phyloP scores from a whole-genome alignment of 2,797 vertebrate genomes.

The Smutsia temminckii region DNA sequence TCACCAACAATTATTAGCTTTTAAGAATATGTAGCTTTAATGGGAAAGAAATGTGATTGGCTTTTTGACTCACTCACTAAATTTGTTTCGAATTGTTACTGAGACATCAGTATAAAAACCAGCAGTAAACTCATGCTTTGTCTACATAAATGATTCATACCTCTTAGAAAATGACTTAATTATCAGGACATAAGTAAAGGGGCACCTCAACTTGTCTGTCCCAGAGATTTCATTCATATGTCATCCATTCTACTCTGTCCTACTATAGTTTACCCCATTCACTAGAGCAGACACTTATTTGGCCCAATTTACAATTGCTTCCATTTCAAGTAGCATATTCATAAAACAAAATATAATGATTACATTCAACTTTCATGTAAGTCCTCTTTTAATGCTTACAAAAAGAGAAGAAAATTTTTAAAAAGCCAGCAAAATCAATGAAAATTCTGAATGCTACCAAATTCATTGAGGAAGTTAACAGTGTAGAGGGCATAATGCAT shows the following conservation, averaged over 20 bases:
- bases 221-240: rapidly evolving
- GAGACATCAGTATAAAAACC: not conserved
- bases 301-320: not conserved
- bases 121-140: not conserved
- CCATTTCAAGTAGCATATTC: not conserved
- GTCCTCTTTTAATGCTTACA: not conserved
- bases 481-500: not conserved
- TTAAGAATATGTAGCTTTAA: not conserved
- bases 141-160: not conserved
- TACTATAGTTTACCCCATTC: not conserved
- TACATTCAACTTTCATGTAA: not conserved
- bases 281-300: not conserved
- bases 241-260: not conserved
- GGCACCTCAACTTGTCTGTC: not conserved
- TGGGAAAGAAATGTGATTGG: not conserved
- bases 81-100: not conserved
- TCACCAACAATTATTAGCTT: not conserved
- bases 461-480: not conserved
- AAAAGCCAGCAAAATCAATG: not conserved
- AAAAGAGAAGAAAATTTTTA: not conserved
- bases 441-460: not conserved
- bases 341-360: not conserved
- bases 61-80: not conserved
- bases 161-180: not conserved
- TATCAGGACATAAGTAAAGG: not conserved